Conservation (phyloP, 2,888 invertebrate species). For the Pardosa pseudoannulata region DNA sequence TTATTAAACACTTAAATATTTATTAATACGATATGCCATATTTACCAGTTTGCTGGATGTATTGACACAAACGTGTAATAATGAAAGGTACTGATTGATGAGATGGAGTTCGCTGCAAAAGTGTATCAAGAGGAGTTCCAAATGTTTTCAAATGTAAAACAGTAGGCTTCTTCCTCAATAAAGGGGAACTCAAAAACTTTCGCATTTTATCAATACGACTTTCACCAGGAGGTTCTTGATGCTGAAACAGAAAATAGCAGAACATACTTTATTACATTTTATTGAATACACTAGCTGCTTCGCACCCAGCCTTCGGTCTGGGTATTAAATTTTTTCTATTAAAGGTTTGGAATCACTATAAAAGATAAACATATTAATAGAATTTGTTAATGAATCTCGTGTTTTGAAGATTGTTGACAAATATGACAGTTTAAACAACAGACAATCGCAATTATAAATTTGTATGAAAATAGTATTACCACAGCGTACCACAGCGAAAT, state of each 20-base stretch:
- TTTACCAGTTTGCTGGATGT: slow-evolving; percentile 79
- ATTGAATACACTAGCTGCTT: slow-evolving; percentile 53
- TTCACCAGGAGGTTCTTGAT: slow-evolving; percentile 67
- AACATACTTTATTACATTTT: no score
- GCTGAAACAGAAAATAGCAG: slow-evolving; percentile 43
- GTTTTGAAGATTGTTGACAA: no score
- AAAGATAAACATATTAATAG: no score
- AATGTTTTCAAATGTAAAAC: slow-evolving; percentile 68
- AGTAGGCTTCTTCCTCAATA: slow-evolving; percentile 71
- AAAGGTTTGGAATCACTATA: no score
- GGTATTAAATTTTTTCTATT: no score
- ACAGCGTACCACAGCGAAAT: no score
- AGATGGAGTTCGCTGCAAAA: slow-evolving; percentile 64
- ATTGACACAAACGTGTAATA: slow-evolving; percentile 79
- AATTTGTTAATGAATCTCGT: no score
- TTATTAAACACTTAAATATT: no score
- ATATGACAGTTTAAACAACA: no score
- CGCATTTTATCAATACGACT: slow-evolving; percentile 75
- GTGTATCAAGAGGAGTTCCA: slow-evolving; percentile 73
- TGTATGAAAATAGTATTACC: no score
- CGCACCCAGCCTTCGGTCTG: slow-evolving; percentile 43
- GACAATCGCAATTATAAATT: no score
- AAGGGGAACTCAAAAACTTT: slow-evolving; percentile 75
- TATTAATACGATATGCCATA: no score
- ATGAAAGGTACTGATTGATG: slow-evolving; percentile 77